Evolutionary conservation across 2,888 invertebrate species (phyloP).

Genomic region (Cephus pulcher): DNA sequence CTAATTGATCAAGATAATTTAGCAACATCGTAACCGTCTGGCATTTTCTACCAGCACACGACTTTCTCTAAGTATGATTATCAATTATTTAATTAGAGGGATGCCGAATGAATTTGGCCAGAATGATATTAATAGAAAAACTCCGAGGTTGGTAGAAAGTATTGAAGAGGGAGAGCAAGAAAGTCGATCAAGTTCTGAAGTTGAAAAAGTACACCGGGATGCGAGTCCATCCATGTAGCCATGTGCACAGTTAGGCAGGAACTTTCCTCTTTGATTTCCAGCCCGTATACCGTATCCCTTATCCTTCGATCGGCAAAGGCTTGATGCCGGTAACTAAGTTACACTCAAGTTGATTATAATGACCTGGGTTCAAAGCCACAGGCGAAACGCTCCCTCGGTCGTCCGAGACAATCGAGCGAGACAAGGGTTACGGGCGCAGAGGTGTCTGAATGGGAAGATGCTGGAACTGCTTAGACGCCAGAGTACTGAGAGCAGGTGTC

Average conservation of each 20-base stretch:
- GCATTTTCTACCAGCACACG: neutral
- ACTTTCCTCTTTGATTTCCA: neutral
- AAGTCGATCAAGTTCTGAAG: neutral
- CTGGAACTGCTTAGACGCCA: neutral
- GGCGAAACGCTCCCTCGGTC: slow-evolving; percentile 3
- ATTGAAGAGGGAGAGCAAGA: neutral
- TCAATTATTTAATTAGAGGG: neutral
- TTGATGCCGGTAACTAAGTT: slow-evolving; percentile 51
- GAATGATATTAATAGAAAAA: neutral
- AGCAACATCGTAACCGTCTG: neutral
- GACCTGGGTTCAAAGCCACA: slow-evolving; percentile 44
- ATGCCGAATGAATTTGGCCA: neutral
- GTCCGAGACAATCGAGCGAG: slow-evolving; percentile 7
- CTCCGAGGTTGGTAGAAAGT: neutral
- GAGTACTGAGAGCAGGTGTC: slow-evolving; percentile 6
- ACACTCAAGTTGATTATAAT: slow-evolving; percentile 53
- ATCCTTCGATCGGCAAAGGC: slow-evolving; percentile 18
- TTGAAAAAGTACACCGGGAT: neutral
- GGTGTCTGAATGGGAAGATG: neutral
- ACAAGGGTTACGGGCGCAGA: slow-evolving; percentile 14
- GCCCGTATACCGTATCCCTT: neutral
- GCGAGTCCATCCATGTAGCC: neutral
- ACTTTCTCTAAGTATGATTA: neutral
- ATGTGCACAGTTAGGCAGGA: neutral
- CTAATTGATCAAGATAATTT: neutral